Conservation (phyloP, 2,888 invertebrate species). For the Pocota personata region DNA sequence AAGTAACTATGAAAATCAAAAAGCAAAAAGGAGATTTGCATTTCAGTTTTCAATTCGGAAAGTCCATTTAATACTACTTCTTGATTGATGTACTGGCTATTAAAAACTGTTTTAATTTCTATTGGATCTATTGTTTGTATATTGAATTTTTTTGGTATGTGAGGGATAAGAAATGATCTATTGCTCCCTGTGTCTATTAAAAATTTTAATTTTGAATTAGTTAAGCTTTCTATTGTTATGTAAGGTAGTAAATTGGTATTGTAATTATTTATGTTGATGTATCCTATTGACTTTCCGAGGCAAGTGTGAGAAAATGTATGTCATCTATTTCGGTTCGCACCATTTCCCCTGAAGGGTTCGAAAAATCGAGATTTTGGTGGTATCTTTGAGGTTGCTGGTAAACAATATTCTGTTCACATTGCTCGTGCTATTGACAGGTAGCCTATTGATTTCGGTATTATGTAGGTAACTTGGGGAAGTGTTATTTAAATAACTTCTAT, state of each 20-base stretch:
- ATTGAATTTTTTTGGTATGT: not conserved
- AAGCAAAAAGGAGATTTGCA: slow-evolving; percentile 21
- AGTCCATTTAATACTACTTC: slow-evolving; percentile 26
- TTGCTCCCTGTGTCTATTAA: slow-evolving; percentile 45
- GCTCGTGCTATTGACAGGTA: no score
- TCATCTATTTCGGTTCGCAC: slow-evolving; percentile 45
- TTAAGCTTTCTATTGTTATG: slow-evolving; percentile 24
- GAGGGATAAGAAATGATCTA: slow-evolving; percentile 52
- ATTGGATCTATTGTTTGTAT: not conserved
- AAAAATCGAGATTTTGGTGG: slow-evolving; percentile 5
- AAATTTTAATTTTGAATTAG: slow-evolving; percentile 37
- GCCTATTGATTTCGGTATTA: slow-evolving; percentile 22
- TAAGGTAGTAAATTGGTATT: slow-evolving; percentile 34
- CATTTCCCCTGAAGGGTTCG: not conserved
- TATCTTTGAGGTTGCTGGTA: not conserved
- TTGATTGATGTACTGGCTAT: slow-evolving; percentile 4
- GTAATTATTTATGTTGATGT: slow-evolving; percentile 58
- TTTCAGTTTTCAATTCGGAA: slow-evolving; percentile 43
- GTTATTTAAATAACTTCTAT: not conserved
- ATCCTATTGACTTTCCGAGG: slow-evolving; percentile 63
- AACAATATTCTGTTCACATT: not conserved
- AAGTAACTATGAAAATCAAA: slow-evolving; percentile 42
- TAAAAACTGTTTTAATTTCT: slow-evolving; percentile 28
- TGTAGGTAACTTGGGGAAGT: slow-evolving; percentile 11
- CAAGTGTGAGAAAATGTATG: slow-evolving; percentile 63